Conservation (phyloP, 1,140 invertebrate species). For the Samia ricini region DNA sequence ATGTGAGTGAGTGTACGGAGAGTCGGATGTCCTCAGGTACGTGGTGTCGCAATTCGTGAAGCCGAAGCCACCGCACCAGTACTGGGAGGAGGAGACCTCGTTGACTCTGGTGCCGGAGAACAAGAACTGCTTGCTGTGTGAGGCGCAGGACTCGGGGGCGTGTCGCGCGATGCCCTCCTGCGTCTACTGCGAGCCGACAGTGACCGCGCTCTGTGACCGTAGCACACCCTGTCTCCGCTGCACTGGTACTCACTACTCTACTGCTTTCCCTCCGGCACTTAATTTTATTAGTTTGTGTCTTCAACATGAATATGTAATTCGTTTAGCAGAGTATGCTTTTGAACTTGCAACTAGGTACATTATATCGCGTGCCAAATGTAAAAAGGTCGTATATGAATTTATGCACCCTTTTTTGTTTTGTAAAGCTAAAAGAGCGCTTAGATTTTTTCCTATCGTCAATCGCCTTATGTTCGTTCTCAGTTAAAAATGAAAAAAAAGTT, state of each 20-base stretch:
- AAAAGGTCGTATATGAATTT: too few relatives aligned
- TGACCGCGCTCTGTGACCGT: conserved; percentile 61
- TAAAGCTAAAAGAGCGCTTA: too few relatives aligned
- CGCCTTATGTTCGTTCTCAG: too few relatives aligned
- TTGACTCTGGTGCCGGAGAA: conserved; percentile 59
- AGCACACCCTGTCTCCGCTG: conserved; percentile 62
- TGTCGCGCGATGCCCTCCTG: conserved; percentile 67
- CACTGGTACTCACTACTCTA: conserved; percentile 38
- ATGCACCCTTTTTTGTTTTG: too few relatives aligned
- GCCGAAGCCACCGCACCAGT: conserved; percentile 63
- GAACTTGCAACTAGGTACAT: too few relatives aligned
- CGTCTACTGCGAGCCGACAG: conserved; percentile 66
- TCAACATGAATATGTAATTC: too few relatives aligned
- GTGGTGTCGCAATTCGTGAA: conserved; percentile 66
- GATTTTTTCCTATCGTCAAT: too few relatives aligned
- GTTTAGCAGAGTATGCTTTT: too few relatives aligned
- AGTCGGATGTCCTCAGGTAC: conserved; percentile 34
- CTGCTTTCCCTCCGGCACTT: too few relatives aligned
- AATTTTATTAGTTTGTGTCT: too few relatives aligned
- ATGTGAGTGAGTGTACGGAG: neutral
- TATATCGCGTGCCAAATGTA: too few relatives aligned
- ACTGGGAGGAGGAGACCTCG: conserved; percentile 68
- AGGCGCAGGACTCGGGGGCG: conserved; percentile 60
- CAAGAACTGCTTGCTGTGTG: conserved; percentile 66
- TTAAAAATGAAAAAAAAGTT: too few relatives aligned